Evolutionary conservation across 1,140 invertebrate genomes (phyloP).

Genomic region (Halictus rubicundus): DNA sequence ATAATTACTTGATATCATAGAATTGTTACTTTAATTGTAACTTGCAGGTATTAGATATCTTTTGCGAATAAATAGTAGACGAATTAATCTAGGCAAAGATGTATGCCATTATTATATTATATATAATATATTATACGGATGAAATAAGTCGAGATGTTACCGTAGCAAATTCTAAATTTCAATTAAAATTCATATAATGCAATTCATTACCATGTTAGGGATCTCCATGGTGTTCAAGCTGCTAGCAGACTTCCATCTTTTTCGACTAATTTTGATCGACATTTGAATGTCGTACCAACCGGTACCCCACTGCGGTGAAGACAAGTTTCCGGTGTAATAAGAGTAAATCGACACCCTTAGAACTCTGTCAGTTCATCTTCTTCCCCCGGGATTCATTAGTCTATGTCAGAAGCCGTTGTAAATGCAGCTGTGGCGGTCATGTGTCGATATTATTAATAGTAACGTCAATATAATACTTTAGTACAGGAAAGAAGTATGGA

Average conservation of each 20-base stretch:
- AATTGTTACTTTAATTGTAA: too few relatives aligned
- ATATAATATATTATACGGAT: too few relatives aligned
- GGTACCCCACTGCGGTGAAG: not conserved
- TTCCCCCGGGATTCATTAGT: conserved; percentile 62
- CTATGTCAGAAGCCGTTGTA: conserved; percentile 62
- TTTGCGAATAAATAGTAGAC: too few relatives aligned
- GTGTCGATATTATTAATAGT: conserved; percentile 65
- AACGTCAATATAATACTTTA: conserved; percentile 16
- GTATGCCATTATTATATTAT: too few relatives aligned
- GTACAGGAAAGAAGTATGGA: not conserved
- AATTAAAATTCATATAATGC: not conserved
- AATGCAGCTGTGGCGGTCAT: conserved; percentile 54
- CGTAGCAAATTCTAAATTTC: too few relatives aligned
- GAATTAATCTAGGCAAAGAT: too few relatives aligned
- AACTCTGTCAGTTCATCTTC: conserved; percentile 37
- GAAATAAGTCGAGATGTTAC: too few relatives aligned
- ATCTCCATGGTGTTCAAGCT: not conserved
- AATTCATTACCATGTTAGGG: not conserved
- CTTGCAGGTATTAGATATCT: too few relatives aligned
- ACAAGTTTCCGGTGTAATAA: conserved; percentile 12
- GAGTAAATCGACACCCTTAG: conserved; percentile 27
- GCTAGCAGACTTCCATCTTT: not conserved
- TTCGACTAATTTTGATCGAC: conserved; percentile 13
- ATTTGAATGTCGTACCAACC: conserved; percentile 15
- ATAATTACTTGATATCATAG: too few relatives aligned